A percentile compares a stretch with the other conserved stretches of the same genome.
Evolutionary conservation across 2,888 invertebrate genomes (phyloP).

Genomic region (Synergus itoensis): DNA sequence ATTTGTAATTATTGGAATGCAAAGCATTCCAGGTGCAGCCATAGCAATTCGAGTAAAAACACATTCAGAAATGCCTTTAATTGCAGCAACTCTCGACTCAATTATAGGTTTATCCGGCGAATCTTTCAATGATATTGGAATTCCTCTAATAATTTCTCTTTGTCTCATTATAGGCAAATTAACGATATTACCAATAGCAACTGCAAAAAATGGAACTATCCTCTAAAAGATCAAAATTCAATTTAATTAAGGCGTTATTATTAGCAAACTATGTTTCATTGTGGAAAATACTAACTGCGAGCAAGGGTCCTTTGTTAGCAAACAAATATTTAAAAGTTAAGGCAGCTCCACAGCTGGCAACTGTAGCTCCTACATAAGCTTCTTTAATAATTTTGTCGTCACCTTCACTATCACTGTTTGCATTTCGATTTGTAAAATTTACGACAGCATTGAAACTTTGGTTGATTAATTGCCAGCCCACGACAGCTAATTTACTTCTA

Average conservation of each 20-base stretch:
- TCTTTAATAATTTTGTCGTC: background rate
- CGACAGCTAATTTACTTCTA: background rate
- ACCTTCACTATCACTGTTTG: background rate
- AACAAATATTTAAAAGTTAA: background rate
- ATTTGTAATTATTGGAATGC: background rate
- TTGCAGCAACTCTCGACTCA: constrained; percentile 2
- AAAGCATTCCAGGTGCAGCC: background rate
- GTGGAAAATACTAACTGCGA: background rate
- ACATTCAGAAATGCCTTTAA: constrained; percentile 7
- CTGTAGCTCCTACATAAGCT: background rate
- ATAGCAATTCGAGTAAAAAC: background rate
- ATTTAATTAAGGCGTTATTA: background rate
- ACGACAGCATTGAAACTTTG: background rate
- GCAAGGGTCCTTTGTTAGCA: background rate
- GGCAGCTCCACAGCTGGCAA: background rate
- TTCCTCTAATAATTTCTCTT: background rate
- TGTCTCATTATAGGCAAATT: background rate
- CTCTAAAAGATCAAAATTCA: background rate
- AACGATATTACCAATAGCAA: background rate
- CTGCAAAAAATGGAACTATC: background rate
- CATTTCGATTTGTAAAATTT: background rate
- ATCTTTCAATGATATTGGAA: background rate
- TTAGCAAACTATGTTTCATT: background rate
- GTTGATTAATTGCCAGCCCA: background rate
- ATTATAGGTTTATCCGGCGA: background rate